Base-by-base conservation (phyloP, 2,797 vertebrate genomes). In the Buphagus erythrorhynchus region DNA sequence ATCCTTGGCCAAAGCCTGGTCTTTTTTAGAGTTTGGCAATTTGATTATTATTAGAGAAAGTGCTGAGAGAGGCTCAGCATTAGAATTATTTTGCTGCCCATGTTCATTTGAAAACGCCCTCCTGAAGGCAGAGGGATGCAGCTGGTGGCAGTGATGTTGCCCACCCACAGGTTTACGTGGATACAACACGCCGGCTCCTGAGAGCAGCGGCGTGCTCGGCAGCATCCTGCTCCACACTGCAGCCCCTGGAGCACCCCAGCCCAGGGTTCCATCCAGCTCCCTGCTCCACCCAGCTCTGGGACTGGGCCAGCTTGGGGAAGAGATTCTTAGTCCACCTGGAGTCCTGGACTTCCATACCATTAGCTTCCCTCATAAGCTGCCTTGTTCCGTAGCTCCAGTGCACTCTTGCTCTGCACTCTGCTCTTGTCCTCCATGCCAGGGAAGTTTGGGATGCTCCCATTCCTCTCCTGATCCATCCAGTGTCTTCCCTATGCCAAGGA, bases 121-220 rank as follows among this genome's bases (percentile, higher is more conserved):
- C 21, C 22, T 11, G 43, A 62, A 2, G 1, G 13, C 59, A 10
- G 16, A 38, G 38, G 25, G 16, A 19, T 1, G 13, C 28, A 16
- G 31, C 33, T 1, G 2, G 26, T 0, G 15, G 43, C 33, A 38
- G 0, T 0, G 1, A 1, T 36, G 52, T 9, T 31, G 29, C 66
- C 13, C n/a, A 12, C 20, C 7, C n/a, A 35, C 63, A 29, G 46
- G 10, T 8, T 16, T 5, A 1, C 0, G 0, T 4, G 5, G 33
- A 18, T 48, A 24, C 1, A 1, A 24, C 5, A 25, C 0, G 0
- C 13, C 0, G 0, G 40, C 21, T 13, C 3, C 0, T 1, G 4
- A 22, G 12, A 25, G 0, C 0, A 52, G 25, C 5, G 5, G 2
- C 0, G 1, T 2, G 8, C 31, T 43, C 0, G 0, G 43, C 35